Evolutionary conservation across 92 coral and sea anemone species (phyloP).

Genomic region (Metridium senile): DNA sequence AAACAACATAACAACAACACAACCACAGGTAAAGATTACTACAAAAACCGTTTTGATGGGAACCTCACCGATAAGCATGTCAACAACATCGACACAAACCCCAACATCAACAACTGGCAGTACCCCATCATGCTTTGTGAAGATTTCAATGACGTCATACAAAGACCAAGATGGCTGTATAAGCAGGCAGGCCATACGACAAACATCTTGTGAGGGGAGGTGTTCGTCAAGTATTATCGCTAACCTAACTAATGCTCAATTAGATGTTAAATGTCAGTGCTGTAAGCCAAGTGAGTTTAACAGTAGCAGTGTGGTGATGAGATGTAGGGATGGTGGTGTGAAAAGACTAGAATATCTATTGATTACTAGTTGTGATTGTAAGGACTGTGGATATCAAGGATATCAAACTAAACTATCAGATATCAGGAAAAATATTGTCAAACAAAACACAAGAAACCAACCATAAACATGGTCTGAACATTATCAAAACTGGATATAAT

Average conservation of each 20-base stretch:
- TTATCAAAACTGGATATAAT: too few species aligned
- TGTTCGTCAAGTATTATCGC: conserved; percentile 55
- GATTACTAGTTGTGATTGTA: conserved; percentile 68
- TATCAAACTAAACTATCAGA: conserved; percentile 27
- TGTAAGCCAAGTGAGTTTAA: conserved; percentile 69
- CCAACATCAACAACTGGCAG: conserved; percentile 4
- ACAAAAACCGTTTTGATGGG: not conserved
- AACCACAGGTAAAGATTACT: not conserved
- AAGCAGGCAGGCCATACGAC: conserved; percentile 35
- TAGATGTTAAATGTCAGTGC: conserved; percentile 60
- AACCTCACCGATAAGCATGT: not conserved
- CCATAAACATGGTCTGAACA: not conserved
- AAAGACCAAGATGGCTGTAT: conserved; percentile 21
- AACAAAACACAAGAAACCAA: conserved; percentile 8
- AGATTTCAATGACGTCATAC: not conserved
- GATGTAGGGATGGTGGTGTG: conserved; percentile 61
- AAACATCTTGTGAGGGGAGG: conserved; percentile 66
- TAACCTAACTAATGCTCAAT: conserved; percentile 43
- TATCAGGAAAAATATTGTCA: conserved; percentile 5
- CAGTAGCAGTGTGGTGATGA: conserved; percentile 40
- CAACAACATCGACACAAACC: not conserved
- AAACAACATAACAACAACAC: not conserved
- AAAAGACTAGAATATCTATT: conserved; percentile 56
- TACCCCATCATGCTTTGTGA: conserved; percentile 1
- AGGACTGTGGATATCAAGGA: conserved; percentile 47